Evolutionary conservation across 2,888 invertebrate species (phyloP), one percentile per base, ranked within the genome.

Genomic region (Harmothoe impar): DNA sequence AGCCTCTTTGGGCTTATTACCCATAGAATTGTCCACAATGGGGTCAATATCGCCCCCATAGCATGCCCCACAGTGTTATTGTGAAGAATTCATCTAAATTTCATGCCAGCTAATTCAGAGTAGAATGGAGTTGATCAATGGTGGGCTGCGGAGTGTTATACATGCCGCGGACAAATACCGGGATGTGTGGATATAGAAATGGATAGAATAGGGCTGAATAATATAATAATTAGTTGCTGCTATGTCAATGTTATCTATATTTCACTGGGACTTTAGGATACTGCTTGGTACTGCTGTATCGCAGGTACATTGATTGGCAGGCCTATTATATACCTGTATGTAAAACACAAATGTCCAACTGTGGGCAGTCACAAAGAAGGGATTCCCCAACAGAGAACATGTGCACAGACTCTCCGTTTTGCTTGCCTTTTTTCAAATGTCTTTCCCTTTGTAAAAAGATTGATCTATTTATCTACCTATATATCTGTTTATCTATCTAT

Each of bases 51-150:
- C 23, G 3, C n/a, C n/a, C n/a, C 62, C 62, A 62, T 62, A 62
- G n/a, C 62, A n/a, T 62, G 15, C n/a, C 7, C 62, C 20, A 62
- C 62, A 3, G 12, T 62, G 62, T 62, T n/a, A 62, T 62, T 62
- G 23, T 62, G 62, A 62, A 62, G 20, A 62, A 62, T 62, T 62
- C 62, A 62, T 62, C 62, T 62, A 62, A n/a, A 62, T 62, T 62
- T 62, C 62, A 62, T 62, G 62, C 20, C 20, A 62, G 62, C 62
- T 62, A 62, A 62, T 62, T 62, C n/a, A 3, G n/a, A 62, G n/a
- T 62, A 12, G 62, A n/a, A n/a, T 62, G n/a, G 62, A 62, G 62
- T n/a, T n/a, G n/a, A 62, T 20, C 3, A n/a, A n/a, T n/a, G n/a
- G n/a, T 20, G n/a, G 7, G n/a, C 62, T 20, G n/a, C 62, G n/a